Conservation (phyloP, 2,113 vertebrate species). For the Myotis brandtii region DNA sequence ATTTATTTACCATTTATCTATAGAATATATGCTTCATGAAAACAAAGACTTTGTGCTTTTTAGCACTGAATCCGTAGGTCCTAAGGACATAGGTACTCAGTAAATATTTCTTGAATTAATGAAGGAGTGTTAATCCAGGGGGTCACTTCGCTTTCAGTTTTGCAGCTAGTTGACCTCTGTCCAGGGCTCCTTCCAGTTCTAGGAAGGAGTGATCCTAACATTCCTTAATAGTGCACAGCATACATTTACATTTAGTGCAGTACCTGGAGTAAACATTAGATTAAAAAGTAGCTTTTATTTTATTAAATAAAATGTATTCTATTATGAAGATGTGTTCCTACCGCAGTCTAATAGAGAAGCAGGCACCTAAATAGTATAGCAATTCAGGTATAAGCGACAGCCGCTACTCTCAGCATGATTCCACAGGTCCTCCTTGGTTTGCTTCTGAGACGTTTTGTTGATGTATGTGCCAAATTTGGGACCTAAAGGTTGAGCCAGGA, state of each 20-base stretch:
- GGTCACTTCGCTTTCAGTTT: not conserved
- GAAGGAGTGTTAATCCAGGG: not conserved
- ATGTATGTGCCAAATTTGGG: not conserved
- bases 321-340: not conserved
- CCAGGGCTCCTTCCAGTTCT: not conserved
- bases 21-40: not conserved
- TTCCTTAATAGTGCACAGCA: not conserved
- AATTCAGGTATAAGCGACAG: not conserved
- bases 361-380: not conserved
- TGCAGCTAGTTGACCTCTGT: not conserved
- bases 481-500: not conserved
- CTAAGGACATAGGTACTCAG: not conserved
- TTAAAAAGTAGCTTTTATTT: constrained; percentile 20
- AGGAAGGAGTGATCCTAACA: not conserved
- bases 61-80: not conserved
- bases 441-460: not conserved
- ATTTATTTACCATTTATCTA: not conserved
- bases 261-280: not conserved
- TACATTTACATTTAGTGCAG: not conserved
- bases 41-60: not conserved
- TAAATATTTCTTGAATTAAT: not conserved
- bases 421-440: not conserved
- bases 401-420: not conserved
- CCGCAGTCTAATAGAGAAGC: not conserved
- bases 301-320: not conserved